Evolutionary conservation across 1,140 invertebrate species (phyloP), one percentile per base, ranked within the genome.

Genomic region (Pogonomyrmex californicus): DNA sequence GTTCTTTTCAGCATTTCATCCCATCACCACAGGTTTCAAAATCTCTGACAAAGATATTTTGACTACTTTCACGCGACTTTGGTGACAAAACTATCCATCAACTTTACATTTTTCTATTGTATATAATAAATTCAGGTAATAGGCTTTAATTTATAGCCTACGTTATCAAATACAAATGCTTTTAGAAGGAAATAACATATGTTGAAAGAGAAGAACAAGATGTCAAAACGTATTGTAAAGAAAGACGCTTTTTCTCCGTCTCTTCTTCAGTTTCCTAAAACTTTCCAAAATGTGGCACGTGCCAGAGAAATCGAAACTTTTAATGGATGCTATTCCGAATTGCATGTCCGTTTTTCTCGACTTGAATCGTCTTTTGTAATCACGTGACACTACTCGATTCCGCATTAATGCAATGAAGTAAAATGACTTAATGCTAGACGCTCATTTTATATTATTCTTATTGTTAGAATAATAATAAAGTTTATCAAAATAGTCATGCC

Each of bases 181-280:
- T 41, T 6, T n/a, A 60, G 12, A 60, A 58, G 2, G 38, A 3
- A 44, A 68, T 9, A 30, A 10, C 14, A 14, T 49, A 5, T 75
- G n/a, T 41, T n/a, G 38, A 58, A 56, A 60, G 12, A 0, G 7
- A 33, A 54, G 10, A 47, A n/a, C 54, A 49, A 47, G 63, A 10
- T 65, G 63, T 68, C n/a, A 58, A 75, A n/a, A 73, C 17, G 56
- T 75, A 41, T 41, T 14, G 5, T 56, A 30, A 49, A 75, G 51
- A 75, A 58, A 75, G 33, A 33, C 0, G 4, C 47, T n/a, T 30
- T 73, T 41, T 33, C 65, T 68, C 10, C 23, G n/a, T 9, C 23
- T 41, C n/a, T 41, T 58, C 30, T 36, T 14, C 7, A 14, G 44
- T 23, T 75, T 75, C 58, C 71, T 58, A 75, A 75, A 5, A 56